These are phyloP conservation scores for Agrenia bidenticulata DNA, from an alignment of 2,888 invertebrate genomes.

Conservation along the genomic window DNA sequence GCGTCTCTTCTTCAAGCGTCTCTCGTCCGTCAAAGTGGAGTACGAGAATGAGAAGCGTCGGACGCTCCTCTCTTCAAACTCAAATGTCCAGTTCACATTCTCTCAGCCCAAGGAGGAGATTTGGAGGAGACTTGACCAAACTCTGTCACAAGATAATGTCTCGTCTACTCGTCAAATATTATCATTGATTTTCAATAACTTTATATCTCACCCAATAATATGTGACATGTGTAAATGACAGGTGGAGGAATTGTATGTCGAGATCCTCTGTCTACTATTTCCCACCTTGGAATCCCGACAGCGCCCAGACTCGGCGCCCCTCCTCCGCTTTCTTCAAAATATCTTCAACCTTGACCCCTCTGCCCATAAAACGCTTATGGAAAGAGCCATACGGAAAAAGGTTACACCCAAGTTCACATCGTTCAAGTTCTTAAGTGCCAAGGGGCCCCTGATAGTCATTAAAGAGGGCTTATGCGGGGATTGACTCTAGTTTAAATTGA, in stretches of 20 bases:
- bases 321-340: conserved; percentile 27
- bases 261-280: conserved; percentile 33
- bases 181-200: not conserved
- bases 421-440: too few species aligned
- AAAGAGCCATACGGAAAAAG: conserved; percentile 28
- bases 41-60: conserved; percentile 34
- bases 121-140: not conserved
- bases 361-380: conserved; percentile 24
- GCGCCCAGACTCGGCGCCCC: conserved; percentile 26
- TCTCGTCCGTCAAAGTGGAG: conserved; percentile 35
- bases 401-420: too few species aligned
- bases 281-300: conserved; percentile 28
- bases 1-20: conserved; percentile 21
- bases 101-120: not conserved
- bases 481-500: too few species aligned
- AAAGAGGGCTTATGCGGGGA: too few species aligned
- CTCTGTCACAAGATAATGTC: too few species aligned
- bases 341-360: conserved; percentile 26
- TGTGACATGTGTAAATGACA: not conserved
- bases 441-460: too few species aligned
- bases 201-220: not conserved
- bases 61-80: conserved; percentile 21
- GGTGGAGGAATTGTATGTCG: conserved; percentile 34
- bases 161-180: not conserved
- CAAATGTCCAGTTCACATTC: not conserved